Percentiles rank a stretch among this genome's conserved stretches.
These are phyloP conservation scores for Enteromius unitaeniatus DNA, from an alignment of 2,797 vertebrate genomes.

Conservation along the genomic window DNA sequence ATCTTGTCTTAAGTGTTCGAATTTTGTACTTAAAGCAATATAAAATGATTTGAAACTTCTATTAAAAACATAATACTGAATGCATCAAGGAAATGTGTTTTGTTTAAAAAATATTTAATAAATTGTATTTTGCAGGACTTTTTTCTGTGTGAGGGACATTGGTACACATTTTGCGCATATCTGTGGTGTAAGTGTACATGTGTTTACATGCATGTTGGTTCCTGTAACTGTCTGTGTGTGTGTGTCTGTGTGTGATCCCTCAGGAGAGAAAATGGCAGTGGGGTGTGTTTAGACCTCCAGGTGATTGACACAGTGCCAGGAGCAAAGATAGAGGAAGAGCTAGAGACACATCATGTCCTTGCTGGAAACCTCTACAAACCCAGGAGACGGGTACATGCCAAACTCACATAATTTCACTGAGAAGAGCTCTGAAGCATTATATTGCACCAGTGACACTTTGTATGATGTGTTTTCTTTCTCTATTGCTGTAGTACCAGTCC, in stretches of 20 bases:
- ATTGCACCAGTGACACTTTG: not conserved
- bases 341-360: constrained; percentile 90
- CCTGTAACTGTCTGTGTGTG: not conserved
- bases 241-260: not conserved
- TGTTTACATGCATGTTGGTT: constrained; percentile 26
- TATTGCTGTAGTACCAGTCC: constrained; percentile 85
- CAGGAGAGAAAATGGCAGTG: constrained; percentile 93
- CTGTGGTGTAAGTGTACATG: not conserved
- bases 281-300: constrained; percentile 93
- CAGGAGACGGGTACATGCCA: constrained; percentile 81
- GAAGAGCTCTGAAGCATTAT: not conserved
- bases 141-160: not conserved
- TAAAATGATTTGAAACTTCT: not conserved
- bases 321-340: constrained; percentile 90
- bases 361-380: constrained; percentile 94
- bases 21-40: not conserved
- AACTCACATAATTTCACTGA: not conserved
- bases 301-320: constrained; percentile 92
- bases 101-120: not conserved
- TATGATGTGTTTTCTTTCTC: not conserved
- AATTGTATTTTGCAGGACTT: not conserved
- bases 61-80: not conserved
- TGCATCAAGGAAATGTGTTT: not conserved
- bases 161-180: not conserved
- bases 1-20: not conserved